Base-by-base conservation (phyloP, 2,113 vertebrate species). In the Monarcha castaneiventris region DNA sequence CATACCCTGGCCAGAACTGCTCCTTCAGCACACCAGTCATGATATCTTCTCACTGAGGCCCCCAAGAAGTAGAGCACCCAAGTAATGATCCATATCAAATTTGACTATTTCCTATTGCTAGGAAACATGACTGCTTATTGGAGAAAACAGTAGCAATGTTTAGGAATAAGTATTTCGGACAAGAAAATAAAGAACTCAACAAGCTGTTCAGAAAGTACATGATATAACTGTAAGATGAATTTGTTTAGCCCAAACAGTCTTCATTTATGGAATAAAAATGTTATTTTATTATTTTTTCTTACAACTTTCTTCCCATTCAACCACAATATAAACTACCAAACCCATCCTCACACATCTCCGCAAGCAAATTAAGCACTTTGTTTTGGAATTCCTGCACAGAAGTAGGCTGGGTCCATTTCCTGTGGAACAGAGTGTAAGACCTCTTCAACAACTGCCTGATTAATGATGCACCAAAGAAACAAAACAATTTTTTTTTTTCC, bases 371-470 rank as follows among this genome's bases (percentile, higher is more conserved):
- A 92, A 94, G 37, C 67, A 67, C 69, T 95, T 95, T 89, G 44
- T 52, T 96, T 92, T 77, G 56, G 69, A 48, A 81, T 75, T 94
- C 56, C 78, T 56, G 29, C 73, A 86, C 44, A 94, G 44, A 72
- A 94, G 64, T 84, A 92, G 90, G 84, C 82, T 86, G 90, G 52
- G 78, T 41, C 90, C 86, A 67, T 76, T 94, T 95, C 84, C 78
- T 92, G 79, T 82, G 80, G 49, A 94, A 86, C 46, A 69, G n/a
- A 85, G 56, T 23, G n/a, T 44, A 91, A 91, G 63, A 91, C 68
- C 92, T 93, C 90, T 92, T 94, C 93, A 95, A 84, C 94, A 93
- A 62, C 79, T 94, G 54, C 39, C 68, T 88, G 90, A 96, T 94
- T 96, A 89, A 95, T 81, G 85, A 77, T 25, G 22, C 64, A 86